A percentile compares a stretch with the other conserved stretches of the same genome.
These are phyloP conservation scores for Ceyx cyanopectus DNA, from an alignment of 2,113 vertebrate species.

Conservation along the genomic window DNA sequence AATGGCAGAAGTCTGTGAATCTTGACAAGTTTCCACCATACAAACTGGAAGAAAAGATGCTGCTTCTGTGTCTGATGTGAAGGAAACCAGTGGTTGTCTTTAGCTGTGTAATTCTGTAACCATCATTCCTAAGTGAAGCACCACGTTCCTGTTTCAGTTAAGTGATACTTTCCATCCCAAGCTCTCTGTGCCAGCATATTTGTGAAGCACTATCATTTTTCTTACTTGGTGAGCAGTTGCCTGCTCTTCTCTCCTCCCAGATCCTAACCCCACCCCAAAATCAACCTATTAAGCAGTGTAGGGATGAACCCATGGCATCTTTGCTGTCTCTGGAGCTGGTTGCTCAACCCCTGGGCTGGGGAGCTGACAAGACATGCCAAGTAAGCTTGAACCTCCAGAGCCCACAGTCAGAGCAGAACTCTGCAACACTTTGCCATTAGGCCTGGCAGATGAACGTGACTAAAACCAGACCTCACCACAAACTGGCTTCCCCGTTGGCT, in stretches of 20 bases:
- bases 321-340: neutral
- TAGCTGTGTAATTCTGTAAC: neutral
- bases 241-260: neutral
- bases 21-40: neutral
- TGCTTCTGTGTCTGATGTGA: neutral
- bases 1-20: neutral
- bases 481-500: conserved; percentile 36
- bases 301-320: neutral
- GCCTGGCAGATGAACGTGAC: conserved; percentile 10
- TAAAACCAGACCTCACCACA: conserved; percentile 38
- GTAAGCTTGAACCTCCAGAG: neutral
- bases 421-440: neutral
- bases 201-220: neutral
- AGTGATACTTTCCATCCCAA: neutral
- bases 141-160: fast-evolving
- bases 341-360: neutral
- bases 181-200: neutral
- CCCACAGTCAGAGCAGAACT: neutral
- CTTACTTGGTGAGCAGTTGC: neutral
- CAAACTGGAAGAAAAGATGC: neutral
- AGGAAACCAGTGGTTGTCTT: neutral
- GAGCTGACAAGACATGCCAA: neutral
- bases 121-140: fast-evolving
- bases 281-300: neutral
- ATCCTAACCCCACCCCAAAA: neutral